Evolutionary conservation across 2,797 vertebrate species (phyloP), one percentile per base, ranked within the genome.

Genomic region (Onychomys arenicola): DNA sequence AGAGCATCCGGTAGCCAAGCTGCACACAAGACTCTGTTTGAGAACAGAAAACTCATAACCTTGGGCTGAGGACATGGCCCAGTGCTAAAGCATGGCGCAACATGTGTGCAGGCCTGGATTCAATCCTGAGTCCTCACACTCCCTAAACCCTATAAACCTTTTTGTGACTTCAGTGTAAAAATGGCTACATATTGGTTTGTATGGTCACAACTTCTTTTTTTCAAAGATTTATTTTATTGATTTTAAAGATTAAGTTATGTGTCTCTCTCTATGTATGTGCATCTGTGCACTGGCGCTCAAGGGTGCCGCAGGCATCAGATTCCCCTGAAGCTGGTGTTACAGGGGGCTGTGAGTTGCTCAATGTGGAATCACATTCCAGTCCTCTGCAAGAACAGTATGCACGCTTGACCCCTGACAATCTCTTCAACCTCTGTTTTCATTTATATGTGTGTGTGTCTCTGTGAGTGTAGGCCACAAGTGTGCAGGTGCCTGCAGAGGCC

Each of bases 21-120:
- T 59, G 43, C n/a, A 73, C 67, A 87, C 37, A 73, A 40, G 40
- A 65, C 11, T 34, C 29, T 34, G 32, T 23, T n/a, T 57, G 34
- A 55, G 52, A 57, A 57, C 40, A 85, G 65, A 73, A 93, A 85
- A 78, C 21, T 11, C 46, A 49, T 13, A 75, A 52, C 9, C 9
- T 14, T 29, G 21, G 21, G 16, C 21, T 83, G 19, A 55, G 46
- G 23, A 6, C 25, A 2, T 3, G 40, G 55, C 25, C 32, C 69
- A 73, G 14, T 0, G 25, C 25, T 32, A 61, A 8, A 32, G 16
- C 57, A 40, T 4, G 10, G 2, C 2, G 0, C 1, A 2, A 43
- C 5, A 2, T 7, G 4, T 3, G 16, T 27, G 34, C 40, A 61
- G 55, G 46, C 43, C 65, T 27, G 14, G 59, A 37, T 13, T 29